These are phyloP conservation scores for Pangasianodon gigas DNA, from an alignment of 2,113 vertebrate genomes.

Conservation along the genomic window DNA sequence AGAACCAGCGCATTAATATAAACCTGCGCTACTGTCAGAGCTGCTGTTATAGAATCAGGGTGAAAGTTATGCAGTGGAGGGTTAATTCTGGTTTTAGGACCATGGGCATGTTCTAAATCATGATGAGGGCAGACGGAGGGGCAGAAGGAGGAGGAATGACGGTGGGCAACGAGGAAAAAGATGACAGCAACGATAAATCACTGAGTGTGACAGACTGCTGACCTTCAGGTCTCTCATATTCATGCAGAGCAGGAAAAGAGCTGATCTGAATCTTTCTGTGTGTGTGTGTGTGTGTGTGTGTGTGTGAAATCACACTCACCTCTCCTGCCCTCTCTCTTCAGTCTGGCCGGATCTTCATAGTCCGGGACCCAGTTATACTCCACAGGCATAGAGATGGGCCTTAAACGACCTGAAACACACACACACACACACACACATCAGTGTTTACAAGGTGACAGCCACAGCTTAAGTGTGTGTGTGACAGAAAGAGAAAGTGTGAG, in stretches of 20 bases:
- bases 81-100: neutral
- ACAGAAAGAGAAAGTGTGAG: constrained; percentile 13
- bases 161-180: neutral
- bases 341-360: constrained; percentile 86
- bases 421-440: constrained; percentile 44
- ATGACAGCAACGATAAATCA: neutral
- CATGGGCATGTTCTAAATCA: neutral
- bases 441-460: constrained; percentile 11
- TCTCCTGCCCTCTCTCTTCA: constrained; percentile 87
- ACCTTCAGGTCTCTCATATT: constrained; percentile 4
- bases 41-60: neutral
- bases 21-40: neutral
- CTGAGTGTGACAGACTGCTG: constrained; percentile 13
- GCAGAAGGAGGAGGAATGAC: neutral
- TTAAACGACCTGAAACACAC: constrained; percentile 83
- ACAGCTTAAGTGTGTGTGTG: neutral
- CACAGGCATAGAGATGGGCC: constrained; percentile 96
- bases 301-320: constrained; percentile 71
- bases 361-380: constrained; percentile 90
- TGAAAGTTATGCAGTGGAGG: neutral
- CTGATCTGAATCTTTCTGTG: neutral
- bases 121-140: neutral
- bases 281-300: constrained; percentile 27
- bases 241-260: constrained; percentile 4
- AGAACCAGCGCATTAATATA: neutral